Base-by-base conservation (phyloP, 2,113 vertebrate genomes). In the Spermophilus dauricus region DNA sequence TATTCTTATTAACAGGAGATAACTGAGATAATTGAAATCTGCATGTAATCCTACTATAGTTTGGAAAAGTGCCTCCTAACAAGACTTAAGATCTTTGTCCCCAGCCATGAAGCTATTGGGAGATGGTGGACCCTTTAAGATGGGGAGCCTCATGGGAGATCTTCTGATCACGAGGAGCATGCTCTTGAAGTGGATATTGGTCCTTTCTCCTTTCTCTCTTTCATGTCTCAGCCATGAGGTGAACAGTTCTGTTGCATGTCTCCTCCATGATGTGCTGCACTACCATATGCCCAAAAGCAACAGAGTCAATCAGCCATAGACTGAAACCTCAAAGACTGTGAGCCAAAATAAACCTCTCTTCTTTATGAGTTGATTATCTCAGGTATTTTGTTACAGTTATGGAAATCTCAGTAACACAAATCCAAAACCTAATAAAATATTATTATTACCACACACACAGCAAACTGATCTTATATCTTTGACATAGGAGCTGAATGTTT, bases 1-100 rank as follows among this genome's bases (percentile, higher is more conserved):
- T 69, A 69, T 32, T 69, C 67, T 82, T 39, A 69, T 72, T 84
- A 92, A 84, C 1, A 37, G 84, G 51, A 72, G 28, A 93, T 13
- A 86, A 37, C 4, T 11, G 28, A 90, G 34, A n/a, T 85, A 12
- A 94, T 3, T 96, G 56, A 94, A 94, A 93, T 80, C 56, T 86
- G 16, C 34, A 72, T 42, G 37, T 67, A 76, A 69, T 73, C n/a
- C 51, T 88, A 28, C 39, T 30, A 51, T 89, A 16, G 22, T 89
- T 65, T 89, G n/a, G 20, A 6, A 63, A 63, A 89, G 37, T 61
- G 24, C n/a, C 32, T 26, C 17, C 24, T 24, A 73, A 81, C 34
- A 58, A 34, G 39, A 77, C 72, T 89, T 48, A 75, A 34, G 28
- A 13, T 12, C 14, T 93, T 70, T 14, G 30, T 80, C 34, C 8